Evolutionary conservation across 2,888 invertebrate species (phyloP).

Genomic region (Parapristionchus giblindavisi): DNA sequence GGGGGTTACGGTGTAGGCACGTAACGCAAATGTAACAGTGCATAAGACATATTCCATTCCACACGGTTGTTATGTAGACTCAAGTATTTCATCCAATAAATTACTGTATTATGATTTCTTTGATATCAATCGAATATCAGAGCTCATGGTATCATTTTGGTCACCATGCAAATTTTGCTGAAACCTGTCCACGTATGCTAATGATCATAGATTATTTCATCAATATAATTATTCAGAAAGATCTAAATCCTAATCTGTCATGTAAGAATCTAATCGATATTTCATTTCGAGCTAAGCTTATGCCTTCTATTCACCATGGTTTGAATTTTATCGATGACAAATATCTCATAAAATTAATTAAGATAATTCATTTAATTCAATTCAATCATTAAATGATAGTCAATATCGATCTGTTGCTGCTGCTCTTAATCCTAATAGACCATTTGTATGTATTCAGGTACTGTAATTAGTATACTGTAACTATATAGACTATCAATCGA

Average conservation of each 20-base stretch:
- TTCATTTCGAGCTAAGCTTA: constrained; percentile 3
- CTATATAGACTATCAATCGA: background rate
- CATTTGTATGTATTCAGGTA: constrained; percentile 32
- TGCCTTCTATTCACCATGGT: constrained; percentile 35
- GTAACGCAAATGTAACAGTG: too few species aligned
- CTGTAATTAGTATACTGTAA: background rate
- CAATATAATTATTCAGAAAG: background rate
- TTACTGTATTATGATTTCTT: too few species aligned
- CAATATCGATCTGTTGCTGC: constrained; percentile 23
- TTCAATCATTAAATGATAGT: constrained; percentile 19
- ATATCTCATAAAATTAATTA: background rate
- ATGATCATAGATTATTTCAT: background rate
- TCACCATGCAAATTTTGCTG: too few species aligned
- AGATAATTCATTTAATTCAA: constrained; percentile 9
- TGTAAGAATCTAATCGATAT: constrained; percentile 14
- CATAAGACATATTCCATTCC: too few species aligned
- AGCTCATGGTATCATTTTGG: too few species aligned
- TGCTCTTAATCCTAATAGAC: constrained; percentile 23
- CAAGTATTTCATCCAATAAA: too few species aligned
- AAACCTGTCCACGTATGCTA: too few species aligned
- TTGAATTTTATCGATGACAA: background rate
- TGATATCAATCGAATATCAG: too few species aligned
- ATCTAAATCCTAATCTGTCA: background rate
- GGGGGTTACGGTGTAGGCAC: too few species aligned
- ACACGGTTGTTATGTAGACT: too few species aligned